Conservation (phyloP, 2,797 vertebrate genomes). For the Cynopterus sphinx region DNA sequence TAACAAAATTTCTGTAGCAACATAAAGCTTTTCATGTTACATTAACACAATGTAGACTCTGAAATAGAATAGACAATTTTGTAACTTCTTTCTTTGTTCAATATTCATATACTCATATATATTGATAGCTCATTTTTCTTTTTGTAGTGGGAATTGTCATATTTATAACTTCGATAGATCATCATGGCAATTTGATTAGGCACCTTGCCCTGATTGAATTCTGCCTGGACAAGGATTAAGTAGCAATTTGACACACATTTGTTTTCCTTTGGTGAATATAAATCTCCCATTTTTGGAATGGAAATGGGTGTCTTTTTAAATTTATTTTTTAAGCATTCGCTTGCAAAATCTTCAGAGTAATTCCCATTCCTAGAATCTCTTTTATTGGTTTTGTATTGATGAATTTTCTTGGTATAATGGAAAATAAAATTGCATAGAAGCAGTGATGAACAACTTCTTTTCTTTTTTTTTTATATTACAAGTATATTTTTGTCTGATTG, state of each 20-base stretch:
- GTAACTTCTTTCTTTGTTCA: not conserved
- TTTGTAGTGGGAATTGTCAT: conserved; percentile 58
- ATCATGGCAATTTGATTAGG: conserved; percentile 33
- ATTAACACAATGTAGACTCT: conserved; percentile 13
- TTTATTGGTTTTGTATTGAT: conserved; percentile 56
- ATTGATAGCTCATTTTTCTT: not conserved
- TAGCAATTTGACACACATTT: conserved; percentile 51
- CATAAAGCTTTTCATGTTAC: conserved; percentile 58
- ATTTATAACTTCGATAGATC: conserved; percentile 45
- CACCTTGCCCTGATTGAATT: conserved; percentile 50
- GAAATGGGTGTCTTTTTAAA: conserved; percentile 41
- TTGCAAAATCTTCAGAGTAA: conserved; percentile 58
- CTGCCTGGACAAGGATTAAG: conserved; percentile 59
- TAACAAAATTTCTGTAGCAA: conserved; percentile 47
- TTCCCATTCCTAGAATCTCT: conserved; percentile 46
- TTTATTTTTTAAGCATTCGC: conserved; percentile 5
- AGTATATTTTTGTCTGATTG: conserved; percentile 36
- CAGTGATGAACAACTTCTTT: conserved; percentile 12
- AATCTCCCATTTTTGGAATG: conserved; percentile 56
- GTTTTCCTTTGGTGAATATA: conserved; percentile 64
- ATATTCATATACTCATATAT: not conserved
- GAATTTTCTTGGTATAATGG: not conserved
- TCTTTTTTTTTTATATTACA: not conserved
- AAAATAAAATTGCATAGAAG: conserved; percentile 52
- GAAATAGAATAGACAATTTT: conserved; percentile 45